Conservation (phyloP, 2,797 vertebrate genomes). For the Tenualosa thibaudeaui region DNA sequence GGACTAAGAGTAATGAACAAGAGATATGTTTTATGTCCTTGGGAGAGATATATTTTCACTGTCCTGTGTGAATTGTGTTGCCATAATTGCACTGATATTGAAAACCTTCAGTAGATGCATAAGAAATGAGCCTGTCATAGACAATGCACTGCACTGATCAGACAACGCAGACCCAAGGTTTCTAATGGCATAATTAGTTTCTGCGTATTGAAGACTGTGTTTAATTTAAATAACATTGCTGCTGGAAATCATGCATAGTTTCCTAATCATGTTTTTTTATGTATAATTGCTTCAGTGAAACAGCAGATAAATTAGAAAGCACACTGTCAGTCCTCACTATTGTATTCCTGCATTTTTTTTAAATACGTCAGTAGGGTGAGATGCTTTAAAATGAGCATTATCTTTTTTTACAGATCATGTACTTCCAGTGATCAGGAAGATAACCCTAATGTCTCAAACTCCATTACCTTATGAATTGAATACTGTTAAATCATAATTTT, state of each 20-base stretch:
- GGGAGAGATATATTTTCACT: conserved; percentile 49
- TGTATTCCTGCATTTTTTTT: background rate
- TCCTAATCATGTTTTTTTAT: conserved; percentile 50
- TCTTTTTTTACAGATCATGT: background rate
- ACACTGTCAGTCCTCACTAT: background rate
- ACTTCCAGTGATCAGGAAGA: background rate
- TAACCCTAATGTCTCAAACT: background rate
- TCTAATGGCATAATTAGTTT: conserved; percentile 52
- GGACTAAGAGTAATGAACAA: conserved; percentile 51
- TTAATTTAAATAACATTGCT: conserved; percentile 55
- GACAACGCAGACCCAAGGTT: conserved; percentile 1
- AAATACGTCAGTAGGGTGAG: background rate
- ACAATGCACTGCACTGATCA: conserved; percentile 34
- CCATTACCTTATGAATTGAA: background rate
- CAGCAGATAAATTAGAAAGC: conserved; percentile 32
- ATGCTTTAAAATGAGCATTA: background rate
- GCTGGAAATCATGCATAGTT: conserved; percentile 45
- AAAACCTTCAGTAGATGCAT: conserved; percentile 70
- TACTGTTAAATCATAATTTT: background rate
- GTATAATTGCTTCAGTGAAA: conserved; percentile 41
- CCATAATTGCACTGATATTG: conserved; percentile 50
- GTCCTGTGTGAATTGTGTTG: conserved; percentile 53
- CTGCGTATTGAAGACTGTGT: conserved; percentile 49
- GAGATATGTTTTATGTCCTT: conserved; percentile 55
- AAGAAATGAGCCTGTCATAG: conserved; percentile 68